Conservation (phyloP, 2,888 invertebrate genomes). For the Sepiola atlantica region DNA sequence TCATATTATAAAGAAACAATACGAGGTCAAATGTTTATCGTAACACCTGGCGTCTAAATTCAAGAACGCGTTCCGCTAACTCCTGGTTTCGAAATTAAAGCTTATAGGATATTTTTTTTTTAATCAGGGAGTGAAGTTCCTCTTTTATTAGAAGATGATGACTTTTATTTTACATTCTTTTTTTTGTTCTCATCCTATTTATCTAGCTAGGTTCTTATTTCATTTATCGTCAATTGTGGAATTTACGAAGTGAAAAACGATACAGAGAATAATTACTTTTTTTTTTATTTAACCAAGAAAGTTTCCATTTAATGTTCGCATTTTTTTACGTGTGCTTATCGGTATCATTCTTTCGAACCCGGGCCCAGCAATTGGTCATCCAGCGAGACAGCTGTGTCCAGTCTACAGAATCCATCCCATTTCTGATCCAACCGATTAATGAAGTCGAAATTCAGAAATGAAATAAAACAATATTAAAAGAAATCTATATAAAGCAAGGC, state of each 20-base stretch:
- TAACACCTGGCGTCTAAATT: neutral
- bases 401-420: neutral
- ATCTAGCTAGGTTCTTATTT: neutral
- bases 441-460: neutral
- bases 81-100: neutral
- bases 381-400: neutral
- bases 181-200: neutral
- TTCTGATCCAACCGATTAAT: neutral
- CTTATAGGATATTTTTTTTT: neutral
- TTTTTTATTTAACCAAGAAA: neutral
- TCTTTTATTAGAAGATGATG: no score
- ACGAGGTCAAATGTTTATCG: neutral
- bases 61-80: neutral
- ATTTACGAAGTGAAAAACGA: neutral
- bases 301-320: neutral
- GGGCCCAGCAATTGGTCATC: neutral
- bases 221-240: neutral
- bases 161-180: no score
- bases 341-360: neutral
- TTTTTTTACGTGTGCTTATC: neutral
- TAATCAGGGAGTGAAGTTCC: no score
- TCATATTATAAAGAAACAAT: no score
- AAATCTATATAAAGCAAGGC: neutral
- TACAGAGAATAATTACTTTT: neutral
- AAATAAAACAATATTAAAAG: neutral